Evolutionary conservation across 1,140 invertebrate genomes (phyloP).

Genomic region (Tetragnatha versicolor): DNA sequence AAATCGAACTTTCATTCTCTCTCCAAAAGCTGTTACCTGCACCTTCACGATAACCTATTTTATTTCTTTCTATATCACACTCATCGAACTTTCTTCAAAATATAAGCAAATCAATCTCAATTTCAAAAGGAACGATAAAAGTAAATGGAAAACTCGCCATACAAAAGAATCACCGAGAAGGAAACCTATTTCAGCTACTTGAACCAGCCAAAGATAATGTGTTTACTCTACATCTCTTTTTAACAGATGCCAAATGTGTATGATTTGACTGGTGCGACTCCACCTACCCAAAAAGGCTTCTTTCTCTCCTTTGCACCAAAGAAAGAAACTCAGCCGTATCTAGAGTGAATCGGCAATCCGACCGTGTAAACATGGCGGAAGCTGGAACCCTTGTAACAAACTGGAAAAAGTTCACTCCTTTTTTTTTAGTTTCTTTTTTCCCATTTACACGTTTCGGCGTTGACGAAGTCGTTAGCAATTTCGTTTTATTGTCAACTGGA

Average conservation of each 20-base stretch:
- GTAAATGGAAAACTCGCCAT: too few species aligned
- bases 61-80: too few species aligned
- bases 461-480: constrained; percentile 15
- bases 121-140: too few species aligned
- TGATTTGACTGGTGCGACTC: constrained; percentile 10
- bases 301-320: neutral
- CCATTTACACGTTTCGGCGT: neutral
- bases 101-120: too few species aligned
- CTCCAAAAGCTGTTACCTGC: too few species aligned
- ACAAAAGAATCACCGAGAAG: neutral
- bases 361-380: constrained; percentile 50
- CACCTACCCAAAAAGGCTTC: constrained; percentile 19
- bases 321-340: constrained; percentile 26
- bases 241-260: constrained; percentile 21
- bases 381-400: neutral
- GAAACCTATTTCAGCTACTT: constrained; percentile 1
- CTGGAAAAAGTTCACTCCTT: neutral
- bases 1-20: too few species aligned
- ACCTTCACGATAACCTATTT: too few species aligned
- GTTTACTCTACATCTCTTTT: constrained; percentile 27
- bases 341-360: constrained; percentile 46
- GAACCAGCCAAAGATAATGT: constrained; percentile 22
- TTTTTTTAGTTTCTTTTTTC: constrained; percentile 17
- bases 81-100: too few species aligned
- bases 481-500: constrained; percentile 13